Percentiles rank a stretch among this genome's conserved stretches.
phyloP scores from a whole-genome alignment of 2,888 invertebrate genomes.

The Gortyna flavago region DNA sequence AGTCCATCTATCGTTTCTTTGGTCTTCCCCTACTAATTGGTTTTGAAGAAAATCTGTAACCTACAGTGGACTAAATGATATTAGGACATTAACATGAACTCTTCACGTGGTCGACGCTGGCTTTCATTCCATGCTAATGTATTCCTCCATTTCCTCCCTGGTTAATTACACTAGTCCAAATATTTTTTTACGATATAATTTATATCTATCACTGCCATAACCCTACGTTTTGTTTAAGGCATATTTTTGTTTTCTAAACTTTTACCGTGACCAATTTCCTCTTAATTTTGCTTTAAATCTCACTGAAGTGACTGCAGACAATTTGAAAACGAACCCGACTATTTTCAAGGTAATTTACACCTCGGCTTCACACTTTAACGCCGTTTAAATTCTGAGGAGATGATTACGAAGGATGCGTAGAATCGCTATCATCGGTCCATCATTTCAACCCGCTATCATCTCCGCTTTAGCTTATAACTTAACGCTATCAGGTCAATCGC shows the following conservation, averaged over 20 bases:
- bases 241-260: no score
- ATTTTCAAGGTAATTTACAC: not conserved
- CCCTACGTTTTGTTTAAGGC: not conserved
- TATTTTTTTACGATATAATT: not conserved
- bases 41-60: not conserved
- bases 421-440: not conserved
- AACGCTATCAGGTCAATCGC: constrained; percentile 78
- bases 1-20: not conserved
- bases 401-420: not conserved
- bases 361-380: not conserved
- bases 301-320: not conserved
- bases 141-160: not conserved
- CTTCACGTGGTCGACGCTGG: not conserved
- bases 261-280: not conserved
- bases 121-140: not conserved
- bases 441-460: not conserved
- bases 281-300: not conserved
- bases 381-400: not conserved
- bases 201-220: not conserved
- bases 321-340: not conserved
- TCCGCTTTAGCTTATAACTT: constrained; percentile 67
- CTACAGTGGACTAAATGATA: not conserved
- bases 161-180: not conserved
- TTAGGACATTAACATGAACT: not conserved
- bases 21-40: not conserved